A percentile compares a stretch with the other conserved stretches of the same genome.
Evolutionary conservation across 2,888 invertebrate species (phyloP).

Genomic region (Sepiola atlantica): DNA sequence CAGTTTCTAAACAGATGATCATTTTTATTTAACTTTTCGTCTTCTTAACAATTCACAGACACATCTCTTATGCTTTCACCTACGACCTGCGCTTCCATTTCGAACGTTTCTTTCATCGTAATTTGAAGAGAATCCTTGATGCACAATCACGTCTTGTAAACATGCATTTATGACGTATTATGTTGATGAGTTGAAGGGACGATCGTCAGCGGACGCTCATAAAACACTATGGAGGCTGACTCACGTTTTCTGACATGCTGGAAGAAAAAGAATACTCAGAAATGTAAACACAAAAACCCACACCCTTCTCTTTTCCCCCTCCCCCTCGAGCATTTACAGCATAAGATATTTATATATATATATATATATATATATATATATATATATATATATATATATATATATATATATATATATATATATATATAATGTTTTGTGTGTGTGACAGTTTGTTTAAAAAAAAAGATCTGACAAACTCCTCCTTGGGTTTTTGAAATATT

Average conservation of each 20-base stretch:
- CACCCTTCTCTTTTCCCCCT: no score
- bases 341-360: no score
- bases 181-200: neutral
- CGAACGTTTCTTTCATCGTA: neutral
- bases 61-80: neutral
- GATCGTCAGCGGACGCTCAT: neutral
- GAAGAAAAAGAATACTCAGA: no score
- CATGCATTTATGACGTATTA: neutral
- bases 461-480: no score
- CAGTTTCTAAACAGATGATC: no score
- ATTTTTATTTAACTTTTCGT: no score
- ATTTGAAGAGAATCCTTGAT: neutral
- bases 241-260: neutral
- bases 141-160: neutral
- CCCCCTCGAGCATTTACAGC: no score
- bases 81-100: neutral
- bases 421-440: no score
- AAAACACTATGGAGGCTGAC: neutral
- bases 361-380: no score
- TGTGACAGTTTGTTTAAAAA: no score
- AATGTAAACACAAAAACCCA: no score
- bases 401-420: neutral
- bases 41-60: neutral
- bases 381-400: neutral
- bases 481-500: no score